Percentiles rank a stretch among this genome's conserved stretches.
These are phyloP conservation scores for Thunnus albacares DNA, from an alignment of 2,797 vertebrate species.

Conservation along the genomic window DNA sequence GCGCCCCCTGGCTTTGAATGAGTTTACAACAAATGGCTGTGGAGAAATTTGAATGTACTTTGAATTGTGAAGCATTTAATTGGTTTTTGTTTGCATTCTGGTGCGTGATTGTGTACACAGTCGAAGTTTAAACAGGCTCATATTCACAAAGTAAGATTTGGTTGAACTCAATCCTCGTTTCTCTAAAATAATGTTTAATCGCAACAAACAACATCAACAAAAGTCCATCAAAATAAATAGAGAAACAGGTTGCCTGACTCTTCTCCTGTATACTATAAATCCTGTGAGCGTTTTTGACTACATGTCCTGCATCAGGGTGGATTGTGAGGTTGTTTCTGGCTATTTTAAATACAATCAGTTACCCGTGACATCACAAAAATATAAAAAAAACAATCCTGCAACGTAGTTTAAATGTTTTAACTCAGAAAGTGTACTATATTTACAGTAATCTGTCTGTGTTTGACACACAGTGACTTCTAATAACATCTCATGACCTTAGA, in stretches of 20 bases:
- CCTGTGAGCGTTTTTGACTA: neutral
- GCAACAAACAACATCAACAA: neutral
- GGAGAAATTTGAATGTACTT: neutral
- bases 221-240: neutral
- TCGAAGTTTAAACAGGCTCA: neutral
- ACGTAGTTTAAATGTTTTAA: no score
- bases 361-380: neutral
- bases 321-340: neutral
- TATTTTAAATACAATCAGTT: slow-evolving; percentile 4
- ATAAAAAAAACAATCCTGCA: neutral
- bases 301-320: neutral
- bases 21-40: neutral
- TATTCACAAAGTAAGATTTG: neutral
- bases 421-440: no score
- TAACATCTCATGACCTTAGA: neutral
- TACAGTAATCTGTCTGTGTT: no score
- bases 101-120: neutral
- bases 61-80: neutral
- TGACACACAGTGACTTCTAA: no score
- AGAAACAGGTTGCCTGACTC: neutral
- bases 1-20: slow-evolving; percentile 62
- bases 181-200: no score
- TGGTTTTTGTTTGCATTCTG: neutral
- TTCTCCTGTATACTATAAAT: neutral
- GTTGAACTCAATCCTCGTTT: neutral